Evolutionary conservation across 2,797 vertebrate species (phyloP).

Genomic region (Premnoplex brunnescens): DNA sequence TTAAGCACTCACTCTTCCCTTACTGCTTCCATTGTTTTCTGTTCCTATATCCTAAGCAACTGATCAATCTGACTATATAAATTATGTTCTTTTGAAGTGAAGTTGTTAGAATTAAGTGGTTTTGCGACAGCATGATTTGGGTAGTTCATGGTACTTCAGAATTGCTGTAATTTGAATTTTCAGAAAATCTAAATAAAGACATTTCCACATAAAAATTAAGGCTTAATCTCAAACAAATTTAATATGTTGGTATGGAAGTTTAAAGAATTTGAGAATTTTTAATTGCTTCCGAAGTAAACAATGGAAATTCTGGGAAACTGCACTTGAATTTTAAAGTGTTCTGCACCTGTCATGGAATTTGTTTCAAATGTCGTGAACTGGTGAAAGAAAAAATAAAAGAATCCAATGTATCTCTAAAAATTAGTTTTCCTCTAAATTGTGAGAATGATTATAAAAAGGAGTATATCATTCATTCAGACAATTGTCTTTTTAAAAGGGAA

Average conservation of each 20-base stretch:
- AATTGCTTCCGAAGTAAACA: not conserved
- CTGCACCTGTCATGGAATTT: not conserved
- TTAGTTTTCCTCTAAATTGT: not conserved
- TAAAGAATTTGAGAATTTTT: not conserved
- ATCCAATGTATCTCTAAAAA: not conserved
- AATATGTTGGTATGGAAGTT: not conserved
- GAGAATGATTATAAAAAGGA: not conserved
- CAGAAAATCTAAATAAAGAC: not conserved
- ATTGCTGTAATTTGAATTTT: not conserved
- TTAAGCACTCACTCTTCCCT: not conserved
- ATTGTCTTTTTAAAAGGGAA: not conserved
- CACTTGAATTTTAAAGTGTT: not conserved
- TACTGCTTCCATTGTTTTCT: not conserved
- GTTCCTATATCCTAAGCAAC: not conserved
- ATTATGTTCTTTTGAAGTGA: not conserved
- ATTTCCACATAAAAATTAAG: not conserved
- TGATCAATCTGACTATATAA: not conserved
- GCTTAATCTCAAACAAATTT: not conserved
- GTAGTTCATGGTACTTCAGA: not conserved
- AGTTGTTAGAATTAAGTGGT: not conserved
- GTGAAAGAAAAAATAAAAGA: not conserved
- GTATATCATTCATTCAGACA: not conserved
- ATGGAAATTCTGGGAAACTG: not conserved
- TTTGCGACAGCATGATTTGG: not conserved
- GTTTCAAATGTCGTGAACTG: accelerated